Conservation (phyloP, 1,140 invertebrate species). For the Drosophila lowei region DNA sequence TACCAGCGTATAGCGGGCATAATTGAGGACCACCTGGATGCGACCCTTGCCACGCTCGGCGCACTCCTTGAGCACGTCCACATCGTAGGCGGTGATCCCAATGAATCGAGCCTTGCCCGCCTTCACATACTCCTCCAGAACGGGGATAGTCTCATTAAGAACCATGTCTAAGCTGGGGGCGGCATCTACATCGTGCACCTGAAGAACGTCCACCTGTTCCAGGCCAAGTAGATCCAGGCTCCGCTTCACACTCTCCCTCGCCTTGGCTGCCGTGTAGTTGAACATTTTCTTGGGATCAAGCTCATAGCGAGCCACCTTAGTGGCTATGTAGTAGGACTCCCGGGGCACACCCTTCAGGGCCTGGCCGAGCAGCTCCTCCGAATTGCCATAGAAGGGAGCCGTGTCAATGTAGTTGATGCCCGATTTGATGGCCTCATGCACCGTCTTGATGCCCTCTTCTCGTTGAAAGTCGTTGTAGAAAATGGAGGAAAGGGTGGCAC, state of each 20-base stretch:
- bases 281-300: constrained; percentile 90
- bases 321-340: constrained; percentile 93
- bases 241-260: constrained; percentile 88
- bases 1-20: constrained; percentile 91
- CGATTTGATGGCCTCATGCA: constrained; percentile 88
- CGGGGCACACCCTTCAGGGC: constrained; percentile 91
- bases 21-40: constrained; percentile 90
- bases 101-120: constrained; percentile 92
- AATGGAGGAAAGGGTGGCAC: constrained; percentile 60
- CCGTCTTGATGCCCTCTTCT: constrained; percentile 87
- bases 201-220: constrained; percentile 94
- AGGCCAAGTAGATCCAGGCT: constrained; percentile 90
- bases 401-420: constrained; percentile 97
- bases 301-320: constrained; percentile 96
- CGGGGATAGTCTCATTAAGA: constrained; percentile 93
- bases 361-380: constrained; percentile 92
- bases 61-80: constrained; percentile 89
- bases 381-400: constrained; percentile 93
- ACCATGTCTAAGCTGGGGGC: constrained; percentile 88
- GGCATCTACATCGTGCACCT: constrained; percentile 85
- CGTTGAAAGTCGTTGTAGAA: constrained; percentile 79
- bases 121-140: constrained; percentile 88
- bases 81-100: constrained; percentile 94
- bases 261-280: constrained; percentile 91
- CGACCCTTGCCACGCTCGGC: constrained; percentile 84